phyloP scores from a whole-genome alignment of 2,113 vertebrate species.

The Engraulis encrasicolus region DNA sequence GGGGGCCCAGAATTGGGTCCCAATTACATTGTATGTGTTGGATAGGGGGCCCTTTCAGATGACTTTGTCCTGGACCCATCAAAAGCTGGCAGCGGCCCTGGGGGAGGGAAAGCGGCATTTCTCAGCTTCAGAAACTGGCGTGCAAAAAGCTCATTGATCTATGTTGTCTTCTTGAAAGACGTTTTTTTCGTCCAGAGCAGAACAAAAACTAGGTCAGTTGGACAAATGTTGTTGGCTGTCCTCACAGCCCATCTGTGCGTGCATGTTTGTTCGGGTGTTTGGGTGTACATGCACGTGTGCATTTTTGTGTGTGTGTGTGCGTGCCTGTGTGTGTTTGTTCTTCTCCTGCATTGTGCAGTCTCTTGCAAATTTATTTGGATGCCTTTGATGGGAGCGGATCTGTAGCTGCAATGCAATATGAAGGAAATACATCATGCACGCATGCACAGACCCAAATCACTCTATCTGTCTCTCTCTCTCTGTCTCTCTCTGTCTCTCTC shows the following conservation, averaged over 20 bases:
- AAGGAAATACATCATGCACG: neutral
- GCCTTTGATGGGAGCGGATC: neutral
- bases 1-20: too few relatives aligned
- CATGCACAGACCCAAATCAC: neutral
- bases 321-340: slow-evolving; percentile 26
- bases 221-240: neutral
- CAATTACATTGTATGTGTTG: too few relatives aligned
- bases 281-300: too few relatives aligned
- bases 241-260: too few relatives aligned
- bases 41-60: too few relatives aligned
- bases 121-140: neutral
- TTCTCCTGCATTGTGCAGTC: neutral
- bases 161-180: slow-evolving; percentile 13
- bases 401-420: neutral
- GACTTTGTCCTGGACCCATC: neutral
- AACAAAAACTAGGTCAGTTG: slow-evolving; percentile 35
- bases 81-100: too few relatives aligned
- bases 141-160: slow-evolving; percentile 14
- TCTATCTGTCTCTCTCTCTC: too few relatives aligned
- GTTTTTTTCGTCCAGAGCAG: neutral
- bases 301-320: too few relatives aligned
- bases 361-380: neutral
- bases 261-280: too few relatives aligned
- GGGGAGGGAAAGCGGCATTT: slow-evolving; percentile 5
- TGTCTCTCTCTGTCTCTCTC: too few relatives aligned